A percentile compares a stretch with the other conserved stretches of the same genome.
phyloP scores from a whole-genome alignment of 1,140 invertebrate genomes.

The Helicoverpa zea region DNA sequence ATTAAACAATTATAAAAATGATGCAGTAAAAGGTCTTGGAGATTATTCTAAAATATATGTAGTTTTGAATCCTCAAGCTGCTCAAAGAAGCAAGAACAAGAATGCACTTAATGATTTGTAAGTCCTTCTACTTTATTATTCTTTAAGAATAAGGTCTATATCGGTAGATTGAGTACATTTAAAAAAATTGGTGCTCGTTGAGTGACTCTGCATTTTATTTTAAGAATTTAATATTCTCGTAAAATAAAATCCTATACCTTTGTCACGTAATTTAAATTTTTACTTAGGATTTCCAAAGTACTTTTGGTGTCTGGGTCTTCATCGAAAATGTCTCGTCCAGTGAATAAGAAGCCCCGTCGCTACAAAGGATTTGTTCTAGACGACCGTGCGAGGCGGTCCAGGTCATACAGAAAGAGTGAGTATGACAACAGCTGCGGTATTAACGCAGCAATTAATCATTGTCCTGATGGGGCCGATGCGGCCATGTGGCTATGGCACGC shows the following conservation, averaged over 20 bases:
- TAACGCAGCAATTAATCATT: background rate
- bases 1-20: background rate
- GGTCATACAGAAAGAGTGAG: slow-evolving; percentile 68
- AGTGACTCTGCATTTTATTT: too few relatives aligned
- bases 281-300: slow-evolving; percentile 49
- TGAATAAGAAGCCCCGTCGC: slow-evolving; percentile 34
- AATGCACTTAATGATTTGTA: slow-evolving; percentile 62
- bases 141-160: too few relatives aligned
- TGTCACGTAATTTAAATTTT: background rate
- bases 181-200: too few relatives aligned
- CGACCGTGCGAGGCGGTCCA: slow-evolving; percentile 50
- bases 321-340: slow-evolving; percentile 1
- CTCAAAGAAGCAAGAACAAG: slow-evolving; percentile 61
- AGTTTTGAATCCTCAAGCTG: slow-evolving; percentile 62
- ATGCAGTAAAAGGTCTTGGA: background rate
- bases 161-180: too few relatives aligned
- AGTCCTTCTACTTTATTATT: slow-evolving; percentile 44
- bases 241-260: background rate
- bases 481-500: background rate
- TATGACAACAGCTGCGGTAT: slow-evolving; percentile 15
- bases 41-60: slow-evolving; percentile 69
- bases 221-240: too few relatives aligned
- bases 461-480: background rate
- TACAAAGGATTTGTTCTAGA: slow-evolving; percentile 66
- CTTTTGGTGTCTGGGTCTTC: slow-evolving; percentile 33